Evolutionary conservation across 2,113 vertebrate species (phyloP).

Genomic region (Prietella phreatophila): DNA sequence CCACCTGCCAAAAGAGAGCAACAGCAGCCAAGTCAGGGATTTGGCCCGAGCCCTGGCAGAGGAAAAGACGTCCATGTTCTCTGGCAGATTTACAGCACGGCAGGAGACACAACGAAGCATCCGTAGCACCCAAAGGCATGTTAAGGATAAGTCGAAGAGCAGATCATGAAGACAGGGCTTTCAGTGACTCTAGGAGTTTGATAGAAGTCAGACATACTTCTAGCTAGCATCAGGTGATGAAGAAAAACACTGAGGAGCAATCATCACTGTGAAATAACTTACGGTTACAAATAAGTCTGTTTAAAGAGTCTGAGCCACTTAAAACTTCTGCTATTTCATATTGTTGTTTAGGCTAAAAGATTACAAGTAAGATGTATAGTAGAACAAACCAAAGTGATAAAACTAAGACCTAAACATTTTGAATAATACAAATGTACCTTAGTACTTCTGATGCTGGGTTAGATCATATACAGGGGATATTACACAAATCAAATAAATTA

Average conservation of each 20-base stretch:
- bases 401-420: neutral
- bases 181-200: conserved; percentile 12
- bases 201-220: conserved; percentile 12
- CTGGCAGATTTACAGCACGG: conserved; percentile 61
- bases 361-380: neutral
- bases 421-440: neutral
- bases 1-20: conserved; percentile 57
- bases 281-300: neutral
- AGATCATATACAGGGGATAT: neutral
- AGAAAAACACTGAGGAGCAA: conserved; percentile 45
- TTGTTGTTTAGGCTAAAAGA: neutral
- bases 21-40: conserved; percentile 53
- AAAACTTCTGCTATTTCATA: neutral
- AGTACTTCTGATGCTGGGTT: neutral
- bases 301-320: neutral
- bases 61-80: conserved; percentile 34
- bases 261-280: conserved; percentile 40
- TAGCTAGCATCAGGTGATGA: conserved; percentile 53
- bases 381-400: neutral
- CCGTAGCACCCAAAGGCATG: conserved; percentile 50
- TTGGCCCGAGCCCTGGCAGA: conserved; percentile 50
- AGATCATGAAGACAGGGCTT: conserved; percentile 35
- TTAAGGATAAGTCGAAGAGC: conserved; percentile 49
- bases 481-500: neutral
- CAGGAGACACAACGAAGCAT: conserved; percentile 48